Conservation (phyloP, 2,888 invertebrate species). For the Polia nebulosa region DNA sequence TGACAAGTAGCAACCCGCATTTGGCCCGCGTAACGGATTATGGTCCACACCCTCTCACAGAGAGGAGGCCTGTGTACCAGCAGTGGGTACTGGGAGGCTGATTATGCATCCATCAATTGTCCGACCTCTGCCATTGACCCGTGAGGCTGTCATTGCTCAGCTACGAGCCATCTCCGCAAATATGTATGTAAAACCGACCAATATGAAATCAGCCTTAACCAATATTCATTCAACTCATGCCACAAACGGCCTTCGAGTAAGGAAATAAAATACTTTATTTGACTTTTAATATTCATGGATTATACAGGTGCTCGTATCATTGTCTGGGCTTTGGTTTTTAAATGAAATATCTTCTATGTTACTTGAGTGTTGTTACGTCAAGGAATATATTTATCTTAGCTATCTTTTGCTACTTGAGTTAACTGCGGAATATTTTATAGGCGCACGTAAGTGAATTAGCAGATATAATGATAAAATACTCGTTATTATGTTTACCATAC, state of each 20-base stretch:
- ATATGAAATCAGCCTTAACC: constrained; percentile 26
- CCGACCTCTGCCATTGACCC: not conserved
- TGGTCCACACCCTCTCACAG: too few relatives aligned
- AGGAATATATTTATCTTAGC: not conserved
- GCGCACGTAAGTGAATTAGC: too few relatives aligned
- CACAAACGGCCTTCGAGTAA: constrained; percentile 45
- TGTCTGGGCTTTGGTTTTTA: constrained; percentile 37
- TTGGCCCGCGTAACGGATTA: too few relatives aligned
- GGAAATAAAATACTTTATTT: constrained; percentile 53
- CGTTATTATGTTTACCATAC: too few relatives aligned
- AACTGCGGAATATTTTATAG: too few relatives aligned
- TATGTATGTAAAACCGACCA: not conserved
- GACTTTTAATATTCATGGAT: constrained; percentile 54
- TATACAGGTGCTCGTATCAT: constrained; percentile 37
- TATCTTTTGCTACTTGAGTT: not conserved
- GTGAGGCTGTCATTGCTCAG: not conserved
- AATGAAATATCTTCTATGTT: constrained; percentile 8
- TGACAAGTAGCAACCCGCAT: too few relatives aligned
- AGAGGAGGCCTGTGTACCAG: too few relatives aligned
- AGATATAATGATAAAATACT: too few relatives aligned
- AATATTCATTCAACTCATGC: constrained; percentile 55
- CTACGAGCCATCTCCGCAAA: not conserved
- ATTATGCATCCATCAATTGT: not conserved
- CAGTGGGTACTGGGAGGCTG: too few relatives aligned
- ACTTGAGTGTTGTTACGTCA: not conserved